Percentiles rank a stretch among this genome's conserved stretches.
phyloP scores from a whole-genome alignment of 2,797 vertebrate genomes.

The Ceyx erithaca region DNA sequence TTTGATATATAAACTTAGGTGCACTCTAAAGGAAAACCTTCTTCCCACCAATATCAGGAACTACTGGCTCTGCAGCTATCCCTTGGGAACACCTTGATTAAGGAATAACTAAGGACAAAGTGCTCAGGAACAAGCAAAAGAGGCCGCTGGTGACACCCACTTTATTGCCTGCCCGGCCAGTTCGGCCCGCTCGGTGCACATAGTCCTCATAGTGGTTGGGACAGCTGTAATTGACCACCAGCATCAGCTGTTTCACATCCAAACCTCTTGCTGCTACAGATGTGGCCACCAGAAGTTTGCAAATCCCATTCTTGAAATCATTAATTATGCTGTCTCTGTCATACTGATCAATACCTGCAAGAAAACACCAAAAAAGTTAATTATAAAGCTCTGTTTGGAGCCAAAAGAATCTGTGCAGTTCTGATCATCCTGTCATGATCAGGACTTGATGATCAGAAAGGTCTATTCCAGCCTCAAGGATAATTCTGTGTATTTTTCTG shows the following conservation, averaged over 20 bases:
- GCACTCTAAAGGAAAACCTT: background rate
- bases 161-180: slow-evolving; percentile 96
- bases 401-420: background rate
- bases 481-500: too few relatives aligned
- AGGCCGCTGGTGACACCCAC: slow-evolving; percentile 66
- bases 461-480: too few relatives aligned
- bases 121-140: background rate
- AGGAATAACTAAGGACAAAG: background rate
- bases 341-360: slow-evolving; percentile 96
- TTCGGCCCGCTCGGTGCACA: slow-evolving; percentile 95
- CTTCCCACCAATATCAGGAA: background rate
- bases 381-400: background rate
- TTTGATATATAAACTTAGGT: background rate
- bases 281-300: slow-evolving; percentile 95
- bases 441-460: too few relatives aligned
- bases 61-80: background rate
- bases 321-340: slow-evolving; percentile 98
- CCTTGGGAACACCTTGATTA: background rate
- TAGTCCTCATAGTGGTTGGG: slow-evolving; percentile 99
- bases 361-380: background rate
- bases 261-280: slow-evolving; percentile 95
- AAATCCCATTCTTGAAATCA: slow-evolving; percentile 96
- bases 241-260: slow-evolving; percentile 95
- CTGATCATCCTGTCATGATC: background rate
- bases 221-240: slow-evolving; percentile 96